Conservation (phyloP, 64 coral and sea anemone species). For the Stylophora pistillata region DNA sequence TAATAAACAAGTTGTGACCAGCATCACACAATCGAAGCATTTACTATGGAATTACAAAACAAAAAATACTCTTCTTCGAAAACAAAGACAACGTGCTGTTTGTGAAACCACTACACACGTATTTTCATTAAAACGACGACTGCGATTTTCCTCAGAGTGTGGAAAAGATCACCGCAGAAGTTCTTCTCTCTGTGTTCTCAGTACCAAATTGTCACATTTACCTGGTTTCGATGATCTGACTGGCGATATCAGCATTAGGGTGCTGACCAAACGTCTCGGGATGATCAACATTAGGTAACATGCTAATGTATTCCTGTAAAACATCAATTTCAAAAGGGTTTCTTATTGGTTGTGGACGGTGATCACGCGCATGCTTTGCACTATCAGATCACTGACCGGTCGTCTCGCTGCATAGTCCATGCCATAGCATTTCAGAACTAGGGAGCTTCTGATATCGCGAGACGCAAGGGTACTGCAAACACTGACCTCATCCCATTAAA, state of each 20-base stretch:
- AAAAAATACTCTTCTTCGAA: no score
- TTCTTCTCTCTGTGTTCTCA: not conserved
- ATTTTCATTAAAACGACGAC: no score
- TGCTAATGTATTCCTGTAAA: slow-evolving; percentile 93
- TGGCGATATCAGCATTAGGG: slow-evolving; percentile 96
- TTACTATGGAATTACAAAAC: no score
- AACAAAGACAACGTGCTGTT: no score
- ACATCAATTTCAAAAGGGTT: no score
- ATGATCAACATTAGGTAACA: slow-evolving; percentile 95
- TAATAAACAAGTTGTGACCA: no score
- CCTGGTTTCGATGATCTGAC: slow-evolving; percentile 99
- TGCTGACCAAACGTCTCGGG: slow-evolving; percentile 96
- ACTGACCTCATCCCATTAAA: no score
- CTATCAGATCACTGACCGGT: not conserved
- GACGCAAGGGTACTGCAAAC: no score
- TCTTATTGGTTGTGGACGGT: not conserved
- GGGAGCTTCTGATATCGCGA: no score
- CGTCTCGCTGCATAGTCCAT: not conserved
- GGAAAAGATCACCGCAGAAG: not conserved
- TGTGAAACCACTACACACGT: no score
- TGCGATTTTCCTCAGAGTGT: not conserved
- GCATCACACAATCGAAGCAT: no score
- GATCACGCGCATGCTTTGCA: not conserved
- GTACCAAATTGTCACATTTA: not conserved
- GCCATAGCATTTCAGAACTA: no score